phyloP scores from a whole-genome alignment of 2,113 vertebrate genomes.

The Tyto alba region DNA sequence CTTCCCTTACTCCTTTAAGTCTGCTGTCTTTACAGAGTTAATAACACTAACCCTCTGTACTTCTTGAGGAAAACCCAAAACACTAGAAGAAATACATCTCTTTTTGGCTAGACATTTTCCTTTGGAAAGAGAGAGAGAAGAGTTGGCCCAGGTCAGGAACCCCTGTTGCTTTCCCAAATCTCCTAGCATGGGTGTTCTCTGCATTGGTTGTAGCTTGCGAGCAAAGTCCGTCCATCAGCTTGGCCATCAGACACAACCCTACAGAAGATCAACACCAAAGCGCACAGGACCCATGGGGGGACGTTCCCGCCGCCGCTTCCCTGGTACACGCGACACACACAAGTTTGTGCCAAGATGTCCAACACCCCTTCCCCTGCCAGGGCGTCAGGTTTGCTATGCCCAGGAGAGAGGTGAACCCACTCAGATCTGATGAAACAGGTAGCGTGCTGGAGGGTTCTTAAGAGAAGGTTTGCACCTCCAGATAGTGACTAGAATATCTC shows the following conservation, averaged over 20 bases:
- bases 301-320: background rate
- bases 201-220: background rate
- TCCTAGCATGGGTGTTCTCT: background rate
- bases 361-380: background rate
- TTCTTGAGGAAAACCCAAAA: background rate
- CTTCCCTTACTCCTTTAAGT: background rate
- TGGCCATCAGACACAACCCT: background rate
- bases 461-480: background rate
- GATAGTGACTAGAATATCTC: background rate
- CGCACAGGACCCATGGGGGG: background rate
- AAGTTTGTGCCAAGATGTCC: background rate
- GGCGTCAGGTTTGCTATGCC: background rate
- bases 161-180: background rate
- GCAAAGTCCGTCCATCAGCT: background rate
- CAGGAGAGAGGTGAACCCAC: background rate
- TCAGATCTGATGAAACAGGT: background rate
- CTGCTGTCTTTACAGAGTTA: background rate
- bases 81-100: background rate
- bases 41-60: background rate
- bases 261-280: background rate
- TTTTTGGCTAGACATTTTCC: background rate
- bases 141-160: background rate
- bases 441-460: rapidly evolving
- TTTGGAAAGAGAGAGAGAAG: background rate
- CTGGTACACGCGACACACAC: background rate